Evolutionary conservation across 1,140 invertebrate genomes (phyloP), one percentile per base, ranked within the genome.

Genomic region (Papilio polytes): DNA sequence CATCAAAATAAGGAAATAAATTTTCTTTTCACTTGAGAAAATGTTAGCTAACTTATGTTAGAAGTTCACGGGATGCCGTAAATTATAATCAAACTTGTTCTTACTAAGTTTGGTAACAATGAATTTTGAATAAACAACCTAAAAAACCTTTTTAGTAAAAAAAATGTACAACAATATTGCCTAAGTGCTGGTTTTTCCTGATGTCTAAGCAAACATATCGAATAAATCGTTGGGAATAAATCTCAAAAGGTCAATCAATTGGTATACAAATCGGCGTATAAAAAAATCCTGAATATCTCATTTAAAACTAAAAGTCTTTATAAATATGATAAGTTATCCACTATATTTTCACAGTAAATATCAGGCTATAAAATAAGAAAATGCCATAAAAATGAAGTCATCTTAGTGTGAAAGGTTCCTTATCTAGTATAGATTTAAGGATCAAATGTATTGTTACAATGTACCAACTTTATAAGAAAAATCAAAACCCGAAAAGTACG

Each of bases 401-500:
- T 63, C 10, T 0, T 10, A 22, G 59, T 26, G 59, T 63, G 8
- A 63, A 63, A 63, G 59, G 59, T 66, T 13, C 2, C n/a, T 66
- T 66, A 31, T 66, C 3, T 31, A 66, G 8, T 26, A 0, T 1
- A 63, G n/a, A 20, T 26, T 63, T 26, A 66, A 13, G 4, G 22
- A 31, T 31, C 3, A 59, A 66, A 66, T 31, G 12, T 15, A 31
- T 31, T 66, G 12, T 31, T 66, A 31, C 26, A 3, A 63, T 59
- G 31, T n/a, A 56, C 18, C 63, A 26, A 66, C 22, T 13, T 66
- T 63, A 22, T 63, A 63, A 26, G 15, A 63, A 66, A 66, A 66
- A 66, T 66, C 63, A 63, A 63, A 63, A 56, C 15, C 63, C 26
- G 12, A 66, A 66, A 66, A 66, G 22, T 31, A 66, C 22, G 63